Evolutionary conservation across 1,140 invertebrate genomes (phyloP).

Genomic region (Heliconius congener): DNA sequence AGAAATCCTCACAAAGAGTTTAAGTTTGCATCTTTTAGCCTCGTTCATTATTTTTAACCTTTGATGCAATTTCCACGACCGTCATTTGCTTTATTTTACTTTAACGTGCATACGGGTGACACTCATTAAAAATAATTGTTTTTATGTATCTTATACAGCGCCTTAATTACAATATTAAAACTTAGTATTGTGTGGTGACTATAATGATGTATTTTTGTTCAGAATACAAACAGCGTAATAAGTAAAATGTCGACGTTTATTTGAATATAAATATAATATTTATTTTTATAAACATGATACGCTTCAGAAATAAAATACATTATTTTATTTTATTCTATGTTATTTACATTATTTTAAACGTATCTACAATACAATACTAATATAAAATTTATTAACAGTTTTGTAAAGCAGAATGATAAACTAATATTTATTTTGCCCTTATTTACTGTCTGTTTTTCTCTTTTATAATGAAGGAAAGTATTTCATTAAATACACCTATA

Average conservation of each 20-base stretch:
- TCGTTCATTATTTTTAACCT: slow-evolving; percentile 18
- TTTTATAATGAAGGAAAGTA: no score
- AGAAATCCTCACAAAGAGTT: neutral
- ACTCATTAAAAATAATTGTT: slow-evolving; percentile 21
- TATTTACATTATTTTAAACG: no score
- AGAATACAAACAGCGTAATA: neutral
- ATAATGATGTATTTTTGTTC: neutral
- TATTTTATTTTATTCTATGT: neutral
- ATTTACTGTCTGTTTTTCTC: no score
- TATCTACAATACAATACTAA: no score
- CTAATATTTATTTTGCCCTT: no score
- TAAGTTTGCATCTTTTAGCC: neutral
- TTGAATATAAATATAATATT: neutral
- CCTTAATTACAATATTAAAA: slow-evolving; percentile 17
- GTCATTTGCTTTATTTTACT: neutral
- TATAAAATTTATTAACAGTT: no score
- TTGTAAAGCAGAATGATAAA: no score
- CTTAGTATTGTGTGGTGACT: neutral
- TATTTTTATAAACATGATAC: neutral
- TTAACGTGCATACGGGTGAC: neutral
- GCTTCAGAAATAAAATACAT: neutral
- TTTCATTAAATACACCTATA: no score
- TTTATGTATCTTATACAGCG: slow-evolving; percentile 11
- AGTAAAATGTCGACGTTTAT: neutral
- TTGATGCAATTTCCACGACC: slow-evolving; percentile 22